phyloP scores from a whole-genome alignment of 2,888 invertebrate species.

The Pheosia tremula region DNA sequence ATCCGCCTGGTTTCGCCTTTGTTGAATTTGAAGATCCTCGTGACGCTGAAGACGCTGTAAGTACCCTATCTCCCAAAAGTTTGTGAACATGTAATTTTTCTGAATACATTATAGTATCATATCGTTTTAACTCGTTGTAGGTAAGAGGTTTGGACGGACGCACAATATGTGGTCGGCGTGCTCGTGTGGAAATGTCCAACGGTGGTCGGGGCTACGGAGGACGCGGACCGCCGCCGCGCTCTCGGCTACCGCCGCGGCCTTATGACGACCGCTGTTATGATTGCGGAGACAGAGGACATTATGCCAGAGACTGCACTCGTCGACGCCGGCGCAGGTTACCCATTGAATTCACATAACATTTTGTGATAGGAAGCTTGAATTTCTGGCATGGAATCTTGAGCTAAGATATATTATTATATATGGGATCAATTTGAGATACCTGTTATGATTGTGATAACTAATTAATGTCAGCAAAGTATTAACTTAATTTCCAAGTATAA shows the following conservation, averaged over 20 bases:
- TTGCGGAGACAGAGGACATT: slow-evolving; percentile 97
- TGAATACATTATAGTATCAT: background rate
- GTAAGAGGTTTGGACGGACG: slow-evolving; percentile 88
- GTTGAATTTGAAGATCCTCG: slow-evolving; percentile 96
- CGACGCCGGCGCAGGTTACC: slow-evolving; percentile 85
- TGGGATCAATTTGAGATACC: background rate
- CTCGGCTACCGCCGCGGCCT: slow-evolving; percentile 89
- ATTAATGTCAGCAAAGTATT: background rate
- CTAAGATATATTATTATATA: slow-evolving; percentile 12
- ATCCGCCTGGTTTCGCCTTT: slow-evolving; percentile 97
- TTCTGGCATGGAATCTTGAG: slow-evolving; percentile 61
- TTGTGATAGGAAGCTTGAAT: slow-evolving; percentile 23
- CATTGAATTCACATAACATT: slow-evolving; percentile 15
- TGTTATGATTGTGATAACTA: background rate
- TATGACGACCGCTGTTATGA: slow-evolving; percentile 97
- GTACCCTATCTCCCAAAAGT: slow-evolving; percentile 41
- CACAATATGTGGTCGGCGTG: slow-evolving; percentile 94
- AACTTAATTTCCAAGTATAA: slow-evolving; percentile 30
- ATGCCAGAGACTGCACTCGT: slow-evolving; percentile 94
- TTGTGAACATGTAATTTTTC: background rate
- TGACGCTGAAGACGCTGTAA: slow-evolving; percentile 96
- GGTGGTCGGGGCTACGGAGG: slow-evolving; percentile 87
- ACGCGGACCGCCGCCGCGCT: slow-evolving; percentile 84
- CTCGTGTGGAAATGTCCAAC: slow-evolving; percentile 96
- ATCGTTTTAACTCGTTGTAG: slow-evolving; percentile 40